These are phyloP conservation scores for Aphelocoma coerulescens DNA, from an alignment of 2,113 vertebrate genomes.

Conservation along the genomic window DNA sequence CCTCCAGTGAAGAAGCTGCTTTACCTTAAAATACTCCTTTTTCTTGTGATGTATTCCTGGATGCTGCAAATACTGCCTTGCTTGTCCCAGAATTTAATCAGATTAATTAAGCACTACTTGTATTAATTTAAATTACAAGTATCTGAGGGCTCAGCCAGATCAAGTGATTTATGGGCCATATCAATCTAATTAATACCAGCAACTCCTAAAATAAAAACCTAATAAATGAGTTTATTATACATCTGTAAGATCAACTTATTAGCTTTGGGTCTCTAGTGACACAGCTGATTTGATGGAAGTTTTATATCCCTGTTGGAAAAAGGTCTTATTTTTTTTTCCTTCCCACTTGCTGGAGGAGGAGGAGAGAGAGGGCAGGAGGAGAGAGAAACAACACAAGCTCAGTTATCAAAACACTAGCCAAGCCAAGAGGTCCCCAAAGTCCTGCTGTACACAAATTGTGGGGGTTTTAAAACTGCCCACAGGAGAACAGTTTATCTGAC, in stretches of 20 bases:
- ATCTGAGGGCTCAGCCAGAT: slow-evolving; percentile 56
- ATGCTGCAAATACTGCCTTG: background rate
- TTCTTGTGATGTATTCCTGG: background rate
- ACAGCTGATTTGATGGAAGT: background rate
- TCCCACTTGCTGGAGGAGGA: background rate
- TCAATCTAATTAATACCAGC: slow-evolving; percentile 63
- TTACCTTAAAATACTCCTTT: background rate
- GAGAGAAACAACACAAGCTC: background rate
- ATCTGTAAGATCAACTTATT: slow-evolving; percentile 8
- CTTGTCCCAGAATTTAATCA: slow-evolving; percentile 44
- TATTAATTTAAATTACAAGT: slow-evolving; percentile 59
- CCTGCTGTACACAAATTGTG: background rate
- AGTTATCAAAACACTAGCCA: background rate
- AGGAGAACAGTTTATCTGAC: slow-evolving; percentile 14
- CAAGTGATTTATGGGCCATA: slow-evolving; percentile 54
- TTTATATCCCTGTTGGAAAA: slow-evolving; percentile 6
- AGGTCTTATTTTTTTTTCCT: background rate
- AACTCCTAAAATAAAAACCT: slow-evolving; percentile 62
- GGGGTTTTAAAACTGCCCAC: background rate
- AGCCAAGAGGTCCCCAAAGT: slow-evolving; percentile 4
- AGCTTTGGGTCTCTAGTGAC: slow-evolving; percentile 27
- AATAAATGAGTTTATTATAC: slow-evolving; percentile 56
- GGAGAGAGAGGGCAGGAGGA: background rate
- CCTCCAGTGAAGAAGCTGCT: accelerated
- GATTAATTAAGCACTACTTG: slow-evolving; percentile 59